A percentile compares a stretch with the other conserved stretches of the same genome.
Evolutionary conservation across 1,140 invertebrate genomes (phyloP).

Genomic region (Caenorhabditis tropicalis): DNA sequence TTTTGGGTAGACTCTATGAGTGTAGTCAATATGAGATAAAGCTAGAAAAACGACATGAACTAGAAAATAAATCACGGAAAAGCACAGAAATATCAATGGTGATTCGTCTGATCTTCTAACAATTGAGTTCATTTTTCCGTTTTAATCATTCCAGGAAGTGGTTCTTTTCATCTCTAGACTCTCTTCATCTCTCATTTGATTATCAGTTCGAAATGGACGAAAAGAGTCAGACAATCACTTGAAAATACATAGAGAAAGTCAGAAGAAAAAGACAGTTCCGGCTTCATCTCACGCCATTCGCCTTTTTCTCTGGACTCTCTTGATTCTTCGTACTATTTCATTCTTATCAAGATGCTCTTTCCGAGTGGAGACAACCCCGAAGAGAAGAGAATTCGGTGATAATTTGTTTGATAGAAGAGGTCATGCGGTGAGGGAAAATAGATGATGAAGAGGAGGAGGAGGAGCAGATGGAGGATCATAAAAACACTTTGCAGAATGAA

Average conservation of each 20-base stretch:
- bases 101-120: not conserved
- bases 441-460: not conserved
- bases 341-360: not conserved
- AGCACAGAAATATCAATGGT: not conserved
- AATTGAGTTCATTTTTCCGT: not conserved
- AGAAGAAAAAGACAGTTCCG: slow-evolving; percentile 13
- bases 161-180: not conserved
- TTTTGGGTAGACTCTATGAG: no score
- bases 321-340: not conserved
- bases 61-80: not conserved
- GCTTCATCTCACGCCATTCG: slow-evolving; percentile 30
- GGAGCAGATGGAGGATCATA: not conserved
- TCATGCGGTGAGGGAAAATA: slow-evolving; percentile 31
- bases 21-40: not conserved
- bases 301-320: not conserved
- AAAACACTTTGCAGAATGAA: not conserved
- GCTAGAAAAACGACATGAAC: not conserved
- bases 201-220: not conserved
- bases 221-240: not conserved
- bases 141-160: slow-evolving; percentile 20
- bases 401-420: slow-evolving; percentile 16
- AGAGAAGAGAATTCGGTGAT: slow-evolving; percentile 12
- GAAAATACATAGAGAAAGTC: not conserved
- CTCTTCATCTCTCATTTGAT: not conserved
- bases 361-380: not conserved